A percentile compares a stretch with the other conserved stretches of the same genome.
phyloP scores from a whole-genome alignment of 2,888 invertebrate genomes.

The Brachypalpus laphriformis region DNA sequence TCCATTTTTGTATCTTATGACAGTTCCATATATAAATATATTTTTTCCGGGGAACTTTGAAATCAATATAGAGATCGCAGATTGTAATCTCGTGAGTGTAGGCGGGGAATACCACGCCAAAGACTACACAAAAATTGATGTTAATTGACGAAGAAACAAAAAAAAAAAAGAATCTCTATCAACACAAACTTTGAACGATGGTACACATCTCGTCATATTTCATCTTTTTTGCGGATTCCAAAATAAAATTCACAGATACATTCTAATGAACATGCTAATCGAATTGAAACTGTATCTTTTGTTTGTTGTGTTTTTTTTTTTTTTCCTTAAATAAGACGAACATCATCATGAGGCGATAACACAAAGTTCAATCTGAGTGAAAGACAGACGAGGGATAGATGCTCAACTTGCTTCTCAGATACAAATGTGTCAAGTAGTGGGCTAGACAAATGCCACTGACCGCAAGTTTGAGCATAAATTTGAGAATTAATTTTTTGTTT shows the following conservation, averaged over 20 bases:
- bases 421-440: neutral
- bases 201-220: slow-evolving; percentile 1
- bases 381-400: neutral
- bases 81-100: slow-evolving; percentile 1
- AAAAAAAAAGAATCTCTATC: neutral
- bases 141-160: slow-evolving; percentile 26
- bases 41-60: neutral
- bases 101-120: slow-evolving; percentile 5
- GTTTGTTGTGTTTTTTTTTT: neutral
- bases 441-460: slow-evolving; percentile 1
- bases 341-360: too few species aligned
- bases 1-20: slow-evolving; percentile 3
- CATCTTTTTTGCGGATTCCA: slow-evolving; percentile 13
- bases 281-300: slow-evolving; percentile 25
- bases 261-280: slow-evolving; percentile 44
- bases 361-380: neutral
- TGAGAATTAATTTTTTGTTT: slow-evolving; percentile 29
- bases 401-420: neutral
- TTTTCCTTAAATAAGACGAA: neutral
- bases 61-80: slow-evolving; percentile 4
- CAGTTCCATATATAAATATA: neutral
- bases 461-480: slow-evolving; percentile 28
- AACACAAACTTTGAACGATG: neutral
- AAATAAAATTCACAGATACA: slow-evolving; percentile 14
- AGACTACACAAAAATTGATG: neutral